Evolutionary conservation across 2,888 invertebrate genomes (phyloP).

Genomic region (Dynastes hyllus): DNA sequence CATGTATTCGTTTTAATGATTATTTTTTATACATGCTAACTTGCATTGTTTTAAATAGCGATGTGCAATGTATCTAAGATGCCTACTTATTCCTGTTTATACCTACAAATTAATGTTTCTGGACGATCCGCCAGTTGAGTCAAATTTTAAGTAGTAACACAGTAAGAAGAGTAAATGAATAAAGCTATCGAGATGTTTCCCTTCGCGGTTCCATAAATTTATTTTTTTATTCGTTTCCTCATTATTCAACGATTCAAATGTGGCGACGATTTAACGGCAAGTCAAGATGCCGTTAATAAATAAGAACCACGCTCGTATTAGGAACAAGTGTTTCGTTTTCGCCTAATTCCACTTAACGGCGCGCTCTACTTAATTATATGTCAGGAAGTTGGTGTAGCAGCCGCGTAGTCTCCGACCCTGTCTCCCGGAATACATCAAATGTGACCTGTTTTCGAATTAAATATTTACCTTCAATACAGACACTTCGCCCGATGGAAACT

Average conservation of each 20-base stretch:
- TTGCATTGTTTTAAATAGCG: no score
- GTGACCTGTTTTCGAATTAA: constrained; percentile 54
- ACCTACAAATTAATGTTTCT: no score
- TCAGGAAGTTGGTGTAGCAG: constrained; percentile 49
- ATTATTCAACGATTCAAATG: neutral
- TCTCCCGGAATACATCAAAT: constrained; percentile 49
- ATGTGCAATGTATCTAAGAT: no score
- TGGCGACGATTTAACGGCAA: neutral
- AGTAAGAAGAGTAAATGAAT: no score
- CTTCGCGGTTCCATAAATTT: no score
- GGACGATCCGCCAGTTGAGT: no score
- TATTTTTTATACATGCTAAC: no score
- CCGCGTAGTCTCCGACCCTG: constrained; percentile 19
- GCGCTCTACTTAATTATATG: constrained; percentile 52
- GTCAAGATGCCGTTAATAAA: neutral
- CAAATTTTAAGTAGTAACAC: no score
- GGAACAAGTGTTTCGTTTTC: constrained; percentile 17
- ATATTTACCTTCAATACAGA: constrained; percentile 53
- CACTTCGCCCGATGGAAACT: constrained; percentile 42
- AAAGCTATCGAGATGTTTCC: no score
- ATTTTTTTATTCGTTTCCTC: neutral
- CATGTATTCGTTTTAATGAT: no score
- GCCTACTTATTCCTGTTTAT: no score
- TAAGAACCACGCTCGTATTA: neutral
- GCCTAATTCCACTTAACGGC: constrained; percentile 8